phyloP scores from a whole-genome alignment of 1,140 invertebrate genomes.

The Drosophila rufa region DNA sequence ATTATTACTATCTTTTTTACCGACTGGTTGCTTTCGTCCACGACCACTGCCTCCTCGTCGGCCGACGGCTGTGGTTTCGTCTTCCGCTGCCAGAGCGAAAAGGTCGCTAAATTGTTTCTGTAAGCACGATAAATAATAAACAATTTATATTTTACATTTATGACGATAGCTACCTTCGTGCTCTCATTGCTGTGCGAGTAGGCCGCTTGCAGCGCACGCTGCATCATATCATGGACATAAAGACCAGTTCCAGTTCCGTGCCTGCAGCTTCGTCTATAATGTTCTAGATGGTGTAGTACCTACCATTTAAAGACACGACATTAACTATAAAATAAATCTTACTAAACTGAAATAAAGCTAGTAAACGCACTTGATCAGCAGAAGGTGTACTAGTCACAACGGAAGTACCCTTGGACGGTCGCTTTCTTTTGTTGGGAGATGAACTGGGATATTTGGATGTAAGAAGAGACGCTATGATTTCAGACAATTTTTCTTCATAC shows the following conservation, averaged over 20 bases:
- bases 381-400: constrained; percentile 87
- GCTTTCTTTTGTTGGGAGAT: constrained; percentile 96
- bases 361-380: constrained; percentile 86
- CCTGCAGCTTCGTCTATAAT: constrained; percentile 92
- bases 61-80: constrained; percentile 87
- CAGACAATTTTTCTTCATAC: constrained; percentile 94
- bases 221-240: constrained; percentile 92
- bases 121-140: constrained; percentile 7
- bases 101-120: constrained; percentile 96
- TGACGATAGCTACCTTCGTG: constrained; percentile 86
- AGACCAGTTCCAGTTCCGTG: constrained; percentile 87
- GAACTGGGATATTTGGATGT: constrained; percentile 92
- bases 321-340: background rate
- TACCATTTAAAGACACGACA: constrained; percentile 84
- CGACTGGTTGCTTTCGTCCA: constrained; percentile 76
- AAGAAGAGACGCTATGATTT: constrained; percentile 91
- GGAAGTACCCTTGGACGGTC: constrained; percentile 89
- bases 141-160: background rate
- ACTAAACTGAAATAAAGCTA: background rate
- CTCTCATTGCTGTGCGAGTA: constrained; percentile 93
- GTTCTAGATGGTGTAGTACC: constrained; percentile 96
- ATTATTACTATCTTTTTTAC: constrained; percentile 81
- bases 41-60: constrained; percentile 79
- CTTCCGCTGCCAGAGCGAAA: constrained; percentile 95
- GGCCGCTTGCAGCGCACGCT: constrained; percentile 93